Evolutionary conservation across 2,888 invertebrate genomes (phyloP), one percentile per base, ranked within the genome.

Genomic region (Cremastinae sp.): DNA sequence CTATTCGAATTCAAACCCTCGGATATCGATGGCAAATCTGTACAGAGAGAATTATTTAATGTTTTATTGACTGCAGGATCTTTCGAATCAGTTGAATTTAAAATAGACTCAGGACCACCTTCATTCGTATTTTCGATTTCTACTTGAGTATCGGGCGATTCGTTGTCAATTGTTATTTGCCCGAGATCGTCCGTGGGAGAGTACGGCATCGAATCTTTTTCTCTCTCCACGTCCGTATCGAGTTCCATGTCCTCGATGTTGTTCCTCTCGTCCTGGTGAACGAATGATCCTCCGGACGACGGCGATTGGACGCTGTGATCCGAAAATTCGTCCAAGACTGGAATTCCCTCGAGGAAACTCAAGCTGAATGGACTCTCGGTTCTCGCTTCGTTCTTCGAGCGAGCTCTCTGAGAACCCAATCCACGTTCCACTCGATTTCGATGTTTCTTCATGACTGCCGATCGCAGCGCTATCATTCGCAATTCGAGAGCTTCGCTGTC

Each of bases 381-480:
- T n/a, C 82, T 80, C 0, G 74, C 45, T 0, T 59, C 35, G 4
- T 62, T 56, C 12, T n/a, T 28, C 20, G 22, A 39, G 8, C 65
- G 78, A 9, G 49, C 45, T n/a, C 66, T 68, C 3, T 56, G 75
- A 7, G 66, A 51, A 4, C 77, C 73, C 1, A 72, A 22, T 0
- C 74, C 79, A 1, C 78, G 76, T 12, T 84, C 80, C 20, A 86
- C 75, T 84, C 92, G 90, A 85, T 93, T 92, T 79, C 92, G 91
- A 72, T 92, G 93, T 87, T 94, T 94, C 81, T 94, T 94, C 47
- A 94, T 83, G 49, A 94, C 89, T 4, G 94, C 93, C n/a, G 94
- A 94, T 81, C 92, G 92, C n/a, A 94, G 88, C 65, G 94, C 94
- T 78, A 93, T 93, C 80, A 93, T 88, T 79, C 94, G 90, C 56